Base-by-base conservation (phyloP, 2,797 vertebrate genomes). In the Australoheros facetus region DNA sequence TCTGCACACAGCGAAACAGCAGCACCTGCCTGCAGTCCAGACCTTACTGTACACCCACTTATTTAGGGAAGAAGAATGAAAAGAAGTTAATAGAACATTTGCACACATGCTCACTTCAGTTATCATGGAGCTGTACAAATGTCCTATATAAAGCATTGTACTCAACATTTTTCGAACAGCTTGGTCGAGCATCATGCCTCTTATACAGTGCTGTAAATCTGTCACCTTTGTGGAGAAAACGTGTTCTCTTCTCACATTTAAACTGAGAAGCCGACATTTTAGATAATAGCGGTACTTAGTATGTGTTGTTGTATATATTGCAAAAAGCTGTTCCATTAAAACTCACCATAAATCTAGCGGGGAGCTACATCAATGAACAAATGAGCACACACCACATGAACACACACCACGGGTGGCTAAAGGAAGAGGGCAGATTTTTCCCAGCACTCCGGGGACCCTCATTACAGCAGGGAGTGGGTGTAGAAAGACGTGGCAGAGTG, bases 381-480 rank as follows among this genome's bases (percentile, higher is more conserved):
- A 89, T 82, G 83, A 86, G 80, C 85, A 60, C 77, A 73, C 74
- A 79, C 19, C 75, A 78, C 80, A 84, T 81, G 83, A 86, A 85
- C 71, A 83, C 76, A 75, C 83, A 73, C 85, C n/a, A 16, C 39
- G 32, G 87, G 91, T 71, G 80, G 87, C 58, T 45, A 37, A 78
- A 84, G 66, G 80, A 42, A 76, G 86, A 78, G 79, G 89, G 82
- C 62, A 75, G 75, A 76, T 88, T 85, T 80, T 45, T 59, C 73
- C 64, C 64, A 9, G 78, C 74, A 3, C 91, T 73, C 86, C 72
- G 1, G 90, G 89, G 88, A 79, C 75, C 80, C 90, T 93, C 90
- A 92, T 94, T 93, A 94, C 89, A 78, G 87, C 91, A 45, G 81
- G 57, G 77, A 87, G 90, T 91, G 88, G 88, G 87, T 90, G 87